These are phyloP conservation scores for Pseudolycoriella hygida DNA, from an alignment of 2,888 invertebrate genomes.

Conservation along the genomic window DNA sequence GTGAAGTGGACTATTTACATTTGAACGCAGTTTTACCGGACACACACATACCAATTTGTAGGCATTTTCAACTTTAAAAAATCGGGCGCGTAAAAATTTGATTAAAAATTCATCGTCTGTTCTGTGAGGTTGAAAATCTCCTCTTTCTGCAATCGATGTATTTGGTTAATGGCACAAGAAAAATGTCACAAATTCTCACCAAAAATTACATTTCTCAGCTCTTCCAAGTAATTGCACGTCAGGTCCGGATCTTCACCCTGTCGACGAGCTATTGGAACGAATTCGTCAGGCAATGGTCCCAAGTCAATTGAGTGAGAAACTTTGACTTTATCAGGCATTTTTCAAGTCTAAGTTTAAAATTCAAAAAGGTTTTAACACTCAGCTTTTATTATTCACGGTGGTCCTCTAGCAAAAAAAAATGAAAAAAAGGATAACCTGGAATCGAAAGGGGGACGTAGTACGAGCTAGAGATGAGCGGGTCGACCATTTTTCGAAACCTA, in stretches of 20 bases:
- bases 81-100: slow-evolving; percentile 55
- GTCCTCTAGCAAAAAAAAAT: too few relatives aligned
- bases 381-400: background rate
- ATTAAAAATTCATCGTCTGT: slow-evolving; percentile 59
- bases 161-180: background rate
- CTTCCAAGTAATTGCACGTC: slow-evolving; percentile 45
- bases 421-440: too few relatives aligned
- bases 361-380: background rate
- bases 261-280: slow-evolving; percentile 43
- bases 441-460: too few relatives aligned
- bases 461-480: too few relatives aligned
- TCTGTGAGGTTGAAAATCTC: slow-evolving; percentile 54
- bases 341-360: too few relatives aligned
- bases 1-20: slow-evolving; percentile 11
- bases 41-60: slow-evolving; percentile 49
- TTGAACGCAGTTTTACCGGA: background rate
- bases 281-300: slow-evolving; percentile 40
- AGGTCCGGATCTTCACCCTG: slow-evolving; percentile 54
- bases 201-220: slow-evolving; percentile 55
- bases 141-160: slow-evolving; percentile 37
- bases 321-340: slow-evolving; percentile 11
- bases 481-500: too few relatives aligned
- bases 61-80: slow-evolving; percentile 50
- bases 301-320: slow-evolving; percentile 37
- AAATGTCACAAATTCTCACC: slow-evolving; percentile 29